Conservation (phyloP, 2,888 invertebrate species). For the Diadegma fenestrale region DNA sequence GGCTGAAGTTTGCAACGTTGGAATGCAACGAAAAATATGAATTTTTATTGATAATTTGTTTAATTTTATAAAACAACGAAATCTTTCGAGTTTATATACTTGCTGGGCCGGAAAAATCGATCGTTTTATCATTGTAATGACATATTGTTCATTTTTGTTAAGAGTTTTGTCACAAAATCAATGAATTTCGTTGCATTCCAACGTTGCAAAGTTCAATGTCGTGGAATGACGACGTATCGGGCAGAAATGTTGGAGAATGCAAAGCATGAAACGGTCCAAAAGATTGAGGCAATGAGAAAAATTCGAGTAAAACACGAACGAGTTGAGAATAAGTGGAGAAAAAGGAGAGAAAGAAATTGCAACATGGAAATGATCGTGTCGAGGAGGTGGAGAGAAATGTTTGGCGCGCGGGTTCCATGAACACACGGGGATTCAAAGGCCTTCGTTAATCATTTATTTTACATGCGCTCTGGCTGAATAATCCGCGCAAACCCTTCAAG, state of each 20-base stretch:
- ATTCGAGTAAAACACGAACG: neutral
- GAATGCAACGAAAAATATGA: too few relatives aligned
- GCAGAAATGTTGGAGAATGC: conserved; percentile 3
- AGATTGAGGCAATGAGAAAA: neutral
- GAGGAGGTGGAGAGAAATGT: conserved; percentile 10
- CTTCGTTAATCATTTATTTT: conserved; percentile 54
- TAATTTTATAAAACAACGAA: too few relatives aligned
- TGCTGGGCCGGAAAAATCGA: too few relatives aligned
- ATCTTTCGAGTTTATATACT: too few relatives aligned
- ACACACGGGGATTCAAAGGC: neutral
- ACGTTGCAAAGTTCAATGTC: too few relatives aligned
- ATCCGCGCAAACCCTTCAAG: conserved; percentile 28
- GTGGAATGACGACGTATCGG: neutral
- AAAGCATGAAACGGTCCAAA: neutral
- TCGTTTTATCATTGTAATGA: too few relatives aligned
- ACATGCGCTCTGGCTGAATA: conserved; percentile 32
- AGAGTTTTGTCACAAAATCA: too few relatives aligned
- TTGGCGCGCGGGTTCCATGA: neutral
- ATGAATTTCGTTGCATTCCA: too few relatives aligned
- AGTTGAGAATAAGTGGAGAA: conserved; percentile 1
- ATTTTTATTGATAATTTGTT: too few relatives aligned
- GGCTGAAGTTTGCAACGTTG: too few relatives aligned
- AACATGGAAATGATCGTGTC: conserved; percentile 20
- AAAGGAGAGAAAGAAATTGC: conserved; percentile 8
- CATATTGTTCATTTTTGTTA: too few relatives aligned